Evolutionary conservation across 2,797 vertebrate genomes (phyloP).

Genomic region (Falco novaeseelandiae): DNA sequence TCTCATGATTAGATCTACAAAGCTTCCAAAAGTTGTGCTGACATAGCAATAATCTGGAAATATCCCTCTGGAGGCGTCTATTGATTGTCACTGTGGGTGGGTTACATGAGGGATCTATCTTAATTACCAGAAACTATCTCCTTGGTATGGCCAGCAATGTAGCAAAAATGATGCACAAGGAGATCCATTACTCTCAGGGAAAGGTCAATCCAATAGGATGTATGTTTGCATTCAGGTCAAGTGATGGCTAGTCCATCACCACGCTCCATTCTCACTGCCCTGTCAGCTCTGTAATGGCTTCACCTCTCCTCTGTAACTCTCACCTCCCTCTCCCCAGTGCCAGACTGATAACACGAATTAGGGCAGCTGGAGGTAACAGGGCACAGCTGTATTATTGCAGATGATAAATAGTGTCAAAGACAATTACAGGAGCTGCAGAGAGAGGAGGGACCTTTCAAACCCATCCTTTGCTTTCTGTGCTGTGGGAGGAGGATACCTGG

Average conservation of each 20-base stretch:
- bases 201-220: conserved; percentile 77
- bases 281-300: conserved; percentile 70
- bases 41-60: conserved; percentile 59
- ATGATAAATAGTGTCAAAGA: conserved; percentile 66
- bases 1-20: neutral
- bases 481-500: neutral
- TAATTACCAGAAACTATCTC: conserved; percentile 70
- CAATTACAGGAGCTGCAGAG: conserved; percentile 18
- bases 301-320: conserved; percentile 34
- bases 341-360: conserved; percentile 45
- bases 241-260: conserved; percentile 67
- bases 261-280: conserved; percentile 5
- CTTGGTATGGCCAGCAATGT: conserved; percentile 45
- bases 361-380: conserved; percentile 26
- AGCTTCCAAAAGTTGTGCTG: conserved; percentile 54
- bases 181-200: conserved; percentile 73
- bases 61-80: conserved; percentile 26
- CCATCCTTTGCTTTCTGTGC: neutral
- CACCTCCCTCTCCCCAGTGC: neutral
- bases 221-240: conserved; percentile 64
- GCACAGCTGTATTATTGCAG: conserved; percentile 55
- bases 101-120: conserved; percentile 68
- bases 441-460: conserved; percentile 8
- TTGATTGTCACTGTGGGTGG: conserved; percentile 51
- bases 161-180: conserved; percentile 27